These are phyloP conservation scores for Parotia lawesii DNA, from an alignment of 2,113 vertebrate genomes.

Conservation along the genomic window DNA sequence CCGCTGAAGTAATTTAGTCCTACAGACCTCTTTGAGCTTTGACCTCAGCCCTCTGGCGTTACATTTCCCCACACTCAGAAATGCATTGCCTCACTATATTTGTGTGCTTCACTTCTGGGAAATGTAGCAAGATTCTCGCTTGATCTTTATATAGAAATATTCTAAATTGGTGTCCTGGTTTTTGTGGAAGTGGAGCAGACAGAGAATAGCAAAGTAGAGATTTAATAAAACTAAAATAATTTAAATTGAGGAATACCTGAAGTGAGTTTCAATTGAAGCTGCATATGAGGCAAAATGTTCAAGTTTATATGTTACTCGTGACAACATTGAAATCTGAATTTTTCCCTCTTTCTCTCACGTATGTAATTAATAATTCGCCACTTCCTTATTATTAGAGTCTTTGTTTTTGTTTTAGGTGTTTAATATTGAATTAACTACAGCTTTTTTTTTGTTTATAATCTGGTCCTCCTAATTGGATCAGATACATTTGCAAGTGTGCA, in stretches of 20 bases:
- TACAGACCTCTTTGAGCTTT: slow-evolving; percentile 18
- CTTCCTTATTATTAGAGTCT: neutral
- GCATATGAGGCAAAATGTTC: neutral
- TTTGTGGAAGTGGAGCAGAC: neutral
- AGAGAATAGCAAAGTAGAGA: neutral
- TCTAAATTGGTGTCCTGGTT: neutral
- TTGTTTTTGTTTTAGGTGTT: neutral
- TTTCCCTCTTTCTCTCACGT: neutral
- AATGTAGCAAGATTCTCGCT: neutral
- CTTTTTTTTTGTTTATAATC: neutral
- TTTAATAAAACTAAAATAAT: neutral
- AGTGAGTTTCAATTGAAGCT: neutral
- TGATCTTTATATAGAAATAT: slow-evolving; percentile 7
- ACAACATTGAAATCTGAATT: neutral
- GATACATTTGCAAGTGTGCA: neutral
- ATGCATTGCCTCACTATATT: neutral
- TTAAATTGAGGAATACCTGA: neutral
- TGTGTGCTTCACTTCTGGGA: slow-evolving; percentile 11
- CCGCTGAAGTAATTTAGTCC: neutral
- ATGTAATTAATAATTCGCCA: neutral
- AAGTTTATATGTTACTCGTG: neutral
- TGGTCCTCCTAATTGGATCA: neutral
- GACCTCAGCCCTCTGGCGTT: neutral
- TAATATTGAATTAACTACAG: neutral
- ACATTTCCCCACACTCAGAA: neutral